phyloP scores from a whole-genome alignment of 1,140 invertebrate genomes.

The Phymorhynchus buccinoides region DNA sequence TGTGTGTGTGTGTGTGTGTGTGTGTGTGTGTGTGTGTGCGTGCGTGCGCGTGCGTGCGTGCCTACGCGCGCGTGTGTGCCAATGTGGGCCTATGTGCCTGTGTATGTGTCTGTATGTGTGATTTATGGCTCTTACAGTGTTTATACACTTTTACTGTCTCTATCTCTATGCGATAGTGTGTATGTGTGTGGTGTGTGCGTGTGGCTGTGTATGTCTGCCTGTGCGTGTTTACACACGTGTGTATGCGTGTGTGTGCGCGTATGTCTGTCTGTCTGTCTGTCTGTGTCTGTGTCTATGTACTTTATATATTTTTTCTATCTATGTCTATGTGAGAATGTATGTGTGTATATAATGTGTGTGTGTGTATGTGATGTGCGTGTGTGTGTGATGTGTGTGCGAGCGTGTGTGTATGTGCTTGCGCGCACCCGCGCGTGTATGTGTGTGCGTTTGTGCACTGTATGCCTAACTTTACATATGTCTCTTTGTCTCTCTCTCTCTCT shows the following conservation, averaged over 20 bases:
- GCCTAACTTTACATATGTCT: neutral
- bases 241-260: neutral
- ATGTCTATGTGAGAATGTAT: too few species aligned
- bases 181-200: too few species aligned
- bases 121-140: too few species aligned
- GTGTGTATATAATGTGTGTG: too few species aligned
- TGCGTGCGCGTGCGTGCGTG: neutral
- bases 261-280: too few species aligned
- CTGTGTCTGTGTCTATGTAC: too few species aligned
- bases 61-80: neutral
- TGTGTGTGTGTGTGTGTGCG: neutral
- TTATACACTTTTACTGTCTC: too few species aligned
- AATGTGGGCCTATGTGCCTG: neutral
- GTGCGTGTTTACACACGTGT: neutral
- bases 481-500: neutral
- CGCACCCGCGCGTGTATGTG: neutral
- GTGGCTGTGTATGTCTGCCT: neutral
- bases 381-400: too few species aligned
- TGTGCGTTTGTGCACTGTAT: neutral
- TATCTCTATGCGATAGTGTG: too few species aligned
- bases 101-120: neutral
- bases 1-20: neutral
- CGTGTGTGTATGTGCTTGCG: too few species aligned
- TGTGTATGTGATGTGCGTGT: too few species aligned
- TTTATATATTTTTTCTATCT: neutral